phyloP scores from a whole-genome alignment of 2,113 vertebrate genomes.

The Tetrao urogallus region DNA sequence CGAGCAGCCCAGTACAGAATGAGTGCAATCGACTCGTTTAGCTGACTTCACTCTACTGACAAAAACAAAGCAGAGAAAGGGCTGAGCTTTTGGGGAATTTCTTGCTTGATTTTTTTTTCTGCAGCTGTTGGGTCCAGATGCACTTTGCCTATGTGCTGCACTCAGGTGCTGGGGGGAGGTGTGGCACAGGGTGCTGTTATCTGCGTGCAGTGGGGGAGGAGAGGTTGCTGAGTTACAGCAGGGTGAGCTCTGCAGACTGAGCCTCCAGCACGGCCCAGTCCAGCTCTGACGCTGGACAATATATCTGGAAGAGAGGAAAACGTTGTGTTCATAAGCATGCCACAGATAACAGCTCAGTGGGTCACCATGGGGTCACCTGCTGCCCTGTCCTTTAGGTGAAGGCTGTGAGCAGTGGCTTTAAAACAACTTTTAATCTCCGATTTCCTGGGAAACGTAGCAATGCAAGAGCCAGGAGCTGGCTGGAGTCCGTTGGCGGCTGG shows the following conservation, averaged over 20 bases:
- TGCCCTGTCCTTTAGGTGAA: not conserved
- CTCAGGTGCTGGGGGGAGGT: fast-evolving
- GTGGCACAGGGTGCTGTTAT: fast-evolving
- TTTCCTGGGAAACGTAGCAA: conserved; percentile 6
- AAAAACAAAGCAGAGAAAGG: not conserved
- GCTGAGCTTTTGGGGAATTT: not conserved
- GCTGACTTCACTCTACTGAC: fast-evolving
- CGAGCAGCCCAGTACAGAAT: fast-evolving
- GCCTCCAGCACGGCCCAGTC: fast-evolving
- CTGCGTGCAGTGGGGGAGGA: fast-evolving
- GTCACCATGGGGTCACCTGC: not conserved
- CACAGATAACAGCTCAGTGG: not conserved
- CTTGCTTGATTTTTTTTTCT: not conserved
- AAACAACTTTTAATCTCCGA: not conserved
- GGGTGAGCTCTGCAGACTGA: not conserved
- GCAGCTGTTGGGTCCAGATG: not conserved
- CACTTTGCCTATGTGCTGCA: fast-evolving
- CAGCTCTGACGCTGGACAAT: not conserved
- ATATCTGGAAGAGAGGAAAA: not conserved
- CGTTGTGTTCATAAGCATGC: not conserved
- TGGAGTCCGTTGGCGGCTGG: not conserved
- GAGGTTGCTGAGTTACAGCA: not conserved
- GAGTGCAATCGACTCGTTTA: not conserved
- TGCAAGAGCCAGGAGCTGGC: not conserved
- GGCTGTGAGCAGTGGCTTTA: not conserved